A percentile compares a stretch with the other conserved stretches of the same genome.
Evolutionary conservation across 2,888 invertebrate genomes (phyloP).

Genomic region (Osmoderma eremita): DNA sequence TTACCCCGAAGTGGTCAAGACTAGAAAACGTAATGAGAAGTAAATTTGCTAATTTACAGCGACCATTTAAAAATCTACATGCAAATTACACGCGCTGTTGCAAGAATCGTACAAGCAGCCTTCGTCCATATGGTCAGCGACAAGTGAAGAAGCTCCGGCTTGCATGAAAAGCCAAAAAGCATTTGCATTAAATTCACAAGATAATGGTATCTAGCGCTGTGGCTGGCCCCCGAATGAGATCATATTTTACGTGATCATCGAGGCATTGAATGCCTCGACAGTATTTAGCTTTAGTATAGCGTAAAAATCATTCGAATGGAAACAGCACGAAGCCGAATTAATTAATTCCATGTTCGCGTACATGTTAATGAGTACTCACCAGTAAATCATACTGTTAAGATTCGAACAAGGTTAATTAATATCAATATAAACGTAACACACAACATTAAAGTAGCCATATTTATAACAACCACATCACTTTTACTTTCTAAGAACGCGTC

Average conservation of each 20-base stretch:
- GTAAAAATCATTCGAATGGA: no score
- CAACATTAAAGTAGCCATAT: background rate
- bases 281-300: no score
- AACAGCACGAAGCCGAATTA: no score
- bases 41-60: conserved; percentile 4
- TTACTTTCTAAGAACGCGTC: conserved; percentile 16
- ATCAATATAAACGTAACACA: background rate
- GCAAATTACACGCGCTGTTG: conserved; percentile 1
- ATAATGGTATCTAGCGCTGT: conserved; percentile 14
- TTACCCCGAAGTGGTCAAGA: no score
- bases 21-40: no score
- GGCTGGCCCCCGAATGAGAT: background rate
- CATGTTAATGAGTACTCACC: no score
- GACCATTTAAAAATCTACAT: conserved; percentile 12
- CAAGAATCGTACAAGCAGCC: no score
- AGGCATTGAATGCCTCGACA: no score
- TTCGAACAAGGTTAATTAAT: background rate
- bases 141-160: conserved; percentile 1
- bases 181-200: conserved; percentile 23
- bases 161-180: conserved; percentile 12
- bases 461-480: background rate
- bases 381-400: no score
- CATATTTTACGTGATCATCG: conserved; percentile 6
- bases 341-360: no score
- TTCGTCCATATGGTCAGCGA: background rate